phyloP scores from a whole-genome alignment of 2,113 vertebrate genomes.

The Epinephelus cyanopodus region DNA sequence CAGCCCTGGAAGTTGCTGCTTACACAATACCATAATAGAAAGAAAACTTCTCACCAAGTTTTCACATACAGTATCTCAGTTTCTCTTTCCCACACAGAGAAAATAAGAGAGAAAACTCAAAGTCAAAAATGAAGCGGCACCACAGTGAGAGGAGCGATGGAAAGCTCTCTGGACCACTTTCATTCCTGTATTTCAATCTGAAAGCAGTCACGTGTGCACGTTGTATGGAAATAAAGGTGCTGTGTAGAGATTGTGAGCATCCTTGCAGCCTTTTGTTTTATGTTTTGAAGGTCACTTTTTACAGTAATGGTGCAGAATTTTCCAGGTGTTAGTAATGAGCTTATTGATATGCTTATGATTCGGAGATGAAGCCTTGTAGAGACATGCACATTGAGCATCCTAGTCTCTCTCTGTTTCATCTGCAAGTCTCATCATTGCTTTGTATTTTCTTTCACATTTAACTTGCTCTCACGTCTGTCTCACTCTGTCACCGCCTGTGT shows the following conservation, averaged over 20 bases:
- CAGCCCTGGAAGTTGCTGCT: too few species aligned
- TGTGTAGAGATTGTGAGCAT: constrained; percentile 6
- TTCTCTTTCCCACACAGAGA: background rate
- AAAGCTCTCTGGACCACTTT: constrained; percentile 44
- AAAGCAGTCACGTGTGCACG: constrained; percentile 44
- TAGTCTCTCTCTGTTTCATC: background rate
- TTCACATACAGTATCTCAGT: background rate
- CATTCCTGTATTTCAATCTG: constrained; percentile 43
- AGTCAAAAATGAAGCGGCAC: constrained; percentile 39
- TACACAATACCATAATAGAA: background rate
- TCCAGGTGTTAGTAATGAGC: constrained; percentile 11
- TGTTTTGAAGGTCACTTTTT: constrained; percentile 31
- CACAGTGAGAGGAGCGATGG: constrained; percentile 12
- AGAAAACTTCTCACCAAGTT: background rate
- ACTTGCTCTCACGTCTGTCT: constrained; percentile 35
- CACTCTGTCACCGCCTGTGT: constrained; percentile 30
- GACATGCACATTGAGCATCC: background rate
- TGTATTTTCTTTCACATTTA: constrained; percentile 20
- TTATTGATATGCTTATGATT: constrained; percentile 29
- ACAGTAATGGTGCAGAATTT: constrained; percentile 1
- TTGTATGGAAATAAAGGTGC: constrained; percentile 25
- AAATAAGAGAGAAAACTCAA: constrained; percentile 17
- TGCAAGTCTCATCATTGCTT: constrained; percentile 25
- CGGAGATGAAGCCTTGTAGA: constrained; percentile 3
- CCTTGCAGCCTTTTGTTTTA: constrained; percentile 14